Percentiles rank a stretch among this genome's conserved stretches.
These are phyloP conservation scores for Boulengeromyrus knoepffleri DNA, from an alignment of 2,113 vertebrate genomes.

Conservation along the genomic window DNA sequence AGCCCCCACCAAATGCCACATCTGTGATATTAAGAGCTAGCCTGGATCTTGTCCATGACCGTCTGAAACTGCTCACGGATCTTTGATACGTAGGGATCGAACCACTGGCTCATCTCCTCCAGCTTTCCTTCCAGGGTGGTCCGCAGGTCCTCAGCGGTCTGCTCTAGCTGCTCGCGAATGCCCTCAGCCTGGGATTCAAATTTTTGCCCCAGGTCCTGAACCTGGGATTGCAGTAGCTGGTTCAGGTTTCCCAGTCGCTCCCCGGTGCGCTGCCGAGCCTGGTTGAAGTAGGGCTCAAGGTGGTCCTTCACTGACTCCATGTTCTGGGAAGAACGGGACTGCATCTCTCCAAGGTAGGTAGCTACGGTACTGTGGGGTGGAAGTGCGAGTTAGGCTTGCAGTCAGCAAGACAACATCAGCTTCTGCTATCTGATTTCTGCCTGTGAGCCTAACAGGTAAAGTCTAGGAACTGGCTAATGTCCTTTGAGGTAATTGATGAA, in stretches of 20 bases:
- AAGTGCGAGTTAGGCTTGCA: neutral
- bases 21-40: constrained; percentile 27
- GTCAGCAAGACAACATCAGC: neutral
- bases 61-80: constrained; percentile 56
- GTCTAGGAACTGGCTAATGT: neutral
- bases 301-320: constrained; percentile 39
- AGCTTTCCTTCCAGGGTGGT: constrained; percentile 52
- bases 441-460: neutral
- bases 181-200: constrained; percentile 50
- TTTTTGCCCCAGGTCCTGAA: constrained; percentile 46
- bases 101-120: constrained; percentile 50
- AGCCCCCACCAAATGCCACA: neutral
- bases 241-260: constrained; percentile 52
- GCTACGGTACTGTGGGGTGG: constrained; percentile 43
- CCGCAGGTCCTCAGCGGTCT: constrained; percentile 50
- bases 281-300: constrained; percentile 52
- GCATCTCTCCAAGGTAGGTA: constrained; percentile 58
- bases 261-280: constrained; percentile 39
- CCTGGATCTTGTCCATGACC: constrained; percentile 55
- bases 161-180: constrained; percentile 54
- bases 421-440: neutral
- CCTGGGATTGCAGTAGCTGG: constrained; percentile 50
- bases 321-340: constrained; percentile 55
- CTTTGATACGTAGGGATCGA: constrained; percentile 51
- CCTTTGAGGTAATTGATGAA: neutral